Conservation (phyloP, 2,888 invertebrate genomes). For the Euplagia quadripunctaria region DNA sequence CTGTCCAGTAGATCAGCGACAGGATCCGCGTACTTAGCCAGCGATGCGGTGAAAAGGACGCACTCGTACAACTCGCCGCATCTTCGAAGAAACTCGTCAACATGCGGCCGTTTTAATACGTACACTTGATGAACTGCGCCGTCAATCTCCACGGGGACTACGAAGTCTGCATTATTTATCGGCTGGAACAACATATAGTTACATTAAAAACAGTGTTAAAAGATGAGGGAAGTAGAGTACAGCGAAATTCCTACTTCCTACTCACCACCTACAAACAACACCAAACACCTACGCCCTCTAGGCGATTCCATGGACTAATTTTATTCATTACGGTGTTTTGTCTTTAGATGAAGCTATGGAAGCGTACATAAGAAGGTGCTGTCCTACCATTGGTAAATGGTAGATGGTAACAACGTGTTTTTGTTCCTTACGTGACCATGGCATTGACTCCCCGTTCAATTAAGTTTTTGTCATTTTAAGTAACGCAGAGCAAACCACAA, state of each 20-base stretch:
- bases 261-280: too few species aligned
- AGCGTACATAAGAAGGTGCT: neutral
- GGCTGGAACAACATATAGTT: slow-evolving; percentile 89
- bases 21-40: slow-evolving; percentile 99
- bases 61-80: slow-evolving; percentile 99
- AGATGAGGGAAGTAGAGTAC: neutral
- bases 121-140: slow-evolving; percentile 99
- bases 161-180: slow-evolving; percentile 99
- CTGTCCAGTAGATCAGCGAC: slow-evolving; percentile 98
- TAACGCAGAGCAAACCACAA: neutral
- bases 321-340: neutral
- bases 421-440: neutral
- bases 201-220: neutral
- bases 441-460: neutral
- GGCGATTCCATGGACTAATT: neutral
- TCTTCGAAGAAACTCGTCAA: slow-evolving; percentile 98
- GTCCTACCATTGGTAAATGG: neutral
- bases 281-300: neutral
- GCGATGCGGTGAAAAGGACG: slow-evolving; percentile 99
- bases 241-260: neutral
- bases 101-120: slow-evolving; percentile 99
- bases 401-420: neutral
- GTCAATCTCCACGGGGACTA: slow-evolving; percentile 99
- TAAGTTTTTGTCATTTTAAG: neutral
- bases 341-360: neutral